These are phyloP conservation scores for Siphamia tubifer DNA, from an alignment of 2,113 vertebrate genomes.

Conservation along the genomic window DNA sequence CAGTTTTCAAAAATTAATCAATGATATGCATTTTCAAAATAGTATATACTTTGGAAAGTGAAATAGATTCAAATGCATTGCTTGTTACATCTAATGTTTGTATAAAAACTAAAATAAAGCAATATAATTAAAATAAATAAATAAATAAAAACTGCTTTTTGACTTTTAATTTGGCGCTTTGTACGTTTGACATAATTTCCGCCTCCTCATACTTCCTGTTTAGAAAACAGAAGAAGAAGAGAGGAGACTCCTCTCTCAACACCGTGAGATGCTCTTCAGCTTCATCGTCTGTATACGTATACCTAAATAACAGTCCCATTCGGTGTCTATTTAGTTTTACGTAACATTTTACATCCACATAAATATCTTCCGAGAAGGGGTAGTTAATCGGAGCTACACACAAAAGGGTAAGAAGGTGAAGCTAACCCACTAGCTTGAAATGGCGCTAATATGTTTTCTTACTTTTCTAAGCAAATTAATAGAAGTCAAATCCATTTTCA, in stretches of 20 bases:
- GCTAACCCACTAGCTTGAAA: slow-evolving; percentile 24
- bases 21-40: too few species aligned
- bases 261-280: slow-evolving; percentile 28
- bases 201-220: slow-evolving; percentile 12
- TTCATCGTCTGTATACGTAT: background rate
- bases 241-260: slow-evolving; percentile 28
- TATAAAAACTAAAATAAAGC: too few species aligned
- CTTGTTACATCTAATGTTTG: too few species aligned
- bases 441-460: slow-evolving; percentile 17
- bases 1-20: too few species aligned
- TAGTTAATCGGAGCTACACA: background rate
- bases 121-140: background rate
- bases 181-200: slow-evolving; percentile 2
- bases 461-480: too few species aligned
- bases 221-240: slow-evolving; percentile 9
- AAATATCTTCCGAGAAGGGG: background rate
- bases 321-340: background rate
- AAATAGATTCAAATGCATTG: too few species aligned
- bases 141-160: background rate
- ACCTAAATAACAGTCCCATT: background rate
- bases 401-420: slow-evolving; percentile 38
- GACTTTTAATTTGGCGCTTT: slow-evolving; percentile 18
- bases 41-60: too few species aligned
- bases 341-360: background rate
- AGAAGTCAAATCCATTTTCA: too few species aligned